Evolutionary conservation across 2,888 invertebrate genomes (phyloP).

Genomic region (Unio pictorum): DNA sequence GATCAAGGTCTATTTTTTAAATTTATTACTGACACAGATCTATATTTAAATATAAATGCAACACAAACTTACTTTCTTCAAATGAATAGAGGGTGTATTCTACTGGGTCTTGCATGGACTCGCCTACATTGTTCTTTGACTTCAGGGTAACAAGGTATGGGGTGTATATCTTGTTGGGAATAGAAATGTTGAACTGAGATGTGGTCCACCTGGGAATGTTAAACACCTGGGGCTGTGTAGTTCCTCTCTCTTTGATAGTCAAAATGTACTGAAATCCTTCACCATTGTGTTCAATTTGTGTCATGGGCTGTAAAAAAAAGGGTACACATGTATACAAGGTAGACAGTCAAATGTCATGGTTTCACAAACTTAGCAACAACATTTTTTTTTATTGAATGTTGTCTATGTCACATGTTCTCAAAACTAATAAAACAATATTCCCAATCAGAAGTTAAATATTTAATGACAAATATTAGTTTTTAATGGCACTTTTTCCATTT

Average conservation of each 20-base stretch:
- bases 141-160: constrained; percentile 90
- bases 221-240: constrained; percentile 16
- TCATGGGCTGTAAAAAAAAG: constrained; percentile 82
- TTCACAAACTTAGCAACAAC: no score
- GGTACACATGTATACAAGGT: no score
- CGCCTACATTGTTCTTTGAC: constrained; percentile 91
- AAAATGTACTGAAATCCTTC: constrained; percentile 94
- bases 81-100: constrained; percentile 93
- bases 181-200: constrained; percentile 78
- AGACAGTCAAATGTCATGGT: no score
- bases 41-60: not conserved
- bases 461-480: no score
- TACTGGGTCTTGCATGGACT: constrained; percentile 85
- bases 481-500: no score
- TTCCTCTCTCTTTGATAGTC: constrained; percentile 62
- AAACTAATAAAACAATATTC: no score
- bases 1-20: no score
- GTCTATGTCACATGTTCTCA: no score
- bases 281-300: constrained; percentile 96
- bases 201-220: constrained; percentile 75
- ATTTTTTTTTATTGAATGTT: no score
- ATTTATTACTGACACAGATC: no score
- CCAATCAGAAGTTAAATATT: no score
- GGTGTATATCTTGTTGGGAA: constrained; percentile 72
- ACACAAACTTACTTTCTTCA: constrained; percentile 74